Evolutionary conservation across 2,113 vertebrate genomes (phyloP), one percentile per base, ranked within the genome.

Genomic region (Cebus imitator): DNA sequence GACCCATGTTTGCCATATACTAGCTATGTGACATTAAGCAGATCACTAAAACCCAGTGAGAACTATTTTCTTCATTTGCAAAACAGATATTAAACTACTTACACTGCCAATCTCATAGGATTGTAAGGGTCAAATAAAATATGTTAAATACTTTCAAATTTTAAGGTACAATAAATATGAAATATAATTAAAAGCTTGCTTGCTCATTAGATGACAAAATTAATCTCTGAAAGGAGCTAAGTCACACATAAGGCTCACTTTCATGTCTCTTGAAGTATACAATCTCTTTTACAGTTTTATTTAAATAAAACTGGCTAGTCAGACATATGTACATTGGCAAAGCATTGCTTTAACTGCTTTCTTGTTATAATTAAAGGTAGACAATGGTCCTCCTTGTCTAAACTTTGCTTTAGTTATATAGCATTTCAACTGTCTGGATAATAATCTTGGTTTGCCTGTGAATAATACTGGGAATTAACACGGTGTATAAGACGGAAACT

Each of bases 131-230:
- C 70, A 86, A 90, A 80, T 72, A 81, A 84, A 94, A 85, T 52
- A 64, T 57, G 30, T 68, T 58, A 48, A 55, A 95, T 48, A 57
- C 27, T 61, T 91, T 55, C 20, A 81, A 83, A 94, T 75, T 90
- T 52, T 86, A 90, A 87, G 23, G 5, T 45, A 83, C 52, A 73
- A 6, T 72, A 89, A 43, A 14, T 80, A 85, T 43, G 27, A 86
- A 72, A 81, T 80, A 75, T 85, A 87, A 83, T 61, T 88, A 87
- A 83, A 55, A 75, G 64, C 35, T 52, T 95, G 52, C 18, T 95
- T 84, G 83, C 48, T 97, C 70, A 88, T 76, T 61, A 89, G n/a
- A 82, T 85, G 48, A 82, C 32, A 96, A 90, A 96, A 92, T 58
- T 45, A 73, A 94, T 85, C 23, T 96, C 81, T 75, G 37, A 84